Conservation (phyloP, 2,113 vertebrate species). For the Sphaerodactylus townsendi region DNA sequence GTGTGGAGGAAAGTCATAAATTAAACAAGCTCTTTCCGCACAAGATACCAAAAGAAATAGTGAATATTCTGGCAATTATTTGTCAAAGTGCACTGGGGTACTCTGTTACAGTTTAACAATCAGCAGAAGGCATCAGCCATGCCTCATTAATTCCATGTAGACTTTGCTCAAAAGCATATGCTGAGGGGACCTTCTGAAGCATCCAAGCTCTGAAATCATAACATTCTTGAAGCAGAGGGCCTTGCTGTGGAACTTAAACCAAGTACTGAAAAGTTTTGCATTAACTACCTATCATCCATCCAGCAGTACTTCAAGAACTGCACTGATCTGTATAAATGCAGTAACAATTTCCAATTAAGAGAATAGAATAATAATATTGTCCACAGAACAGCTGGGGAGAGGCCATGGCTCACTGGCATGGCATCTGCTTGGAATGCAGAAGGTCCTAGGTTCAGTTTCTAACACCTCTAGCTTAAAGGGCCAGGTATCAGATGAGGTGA, state of each 20-base stretch:
- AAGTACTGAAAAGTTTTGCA: background rate
- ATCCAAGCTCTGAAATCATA: background rate
- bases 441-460: too few relatives aligned
- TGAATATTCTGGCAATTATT: background rate
- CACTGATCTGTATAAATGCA: accelerated
- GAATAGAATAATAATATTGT: constrained; percentile 29
- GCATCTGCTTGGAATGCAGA: too few relatives aligned
- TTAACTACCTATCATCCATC: background rate
- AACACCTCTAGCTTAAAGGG: too few relatives aligned
- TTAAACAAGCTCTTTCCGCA: background rate
- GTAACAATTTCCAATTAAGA: constrained; percentile 34
- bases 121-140: background rate
- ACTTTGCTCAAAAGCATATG: background rate
- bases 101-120: background rate
- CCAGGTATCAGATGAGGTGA: too few relatives aligned
- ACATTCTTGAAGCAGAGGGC: background rate
- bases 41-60: background rate
- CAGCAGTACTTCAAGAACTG: background rate
- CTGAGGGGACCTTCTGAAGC: background rate
- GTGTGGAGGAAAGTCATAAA: background rate
- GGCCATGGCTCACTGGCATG: too few relatives aligned
- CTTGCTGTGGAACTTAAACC: background rate
- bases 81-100: background rate
- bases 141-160: accelerated
- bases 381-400: background rate